These are phyloP conservation scores for Polyodon spathula DNA, from an alignment of 2,113 vertebrate genomes.

Conservation along the genomic window DNA sequence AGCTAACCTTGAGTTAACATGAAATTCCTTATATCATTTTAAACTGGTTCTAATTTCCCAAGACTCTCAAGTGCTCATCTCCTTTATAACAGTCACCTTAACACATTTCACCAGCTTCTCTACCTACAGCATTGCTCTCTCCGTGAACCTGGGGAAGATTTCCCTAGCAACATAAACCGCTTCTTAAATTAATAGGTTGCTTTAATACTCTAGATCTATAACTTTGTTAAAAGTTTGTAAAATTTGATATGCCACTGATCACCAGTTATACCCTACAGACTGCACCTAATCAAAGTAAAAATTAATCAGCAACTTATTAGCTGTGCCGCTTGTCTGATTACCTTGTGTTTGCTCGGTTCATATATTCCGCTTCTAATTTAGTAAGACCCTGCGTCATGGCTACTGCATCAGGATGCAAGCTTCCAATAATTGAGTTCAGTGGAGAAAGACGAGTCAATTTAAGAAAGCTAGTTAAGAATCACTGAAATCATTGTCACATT, in stretches of 20 bases:
- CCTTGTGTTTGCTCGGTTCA: not conserved
- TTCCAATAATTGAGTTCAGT: not conserved
- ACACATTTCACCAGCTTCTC: not conserved
- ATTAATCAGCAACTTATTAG: not conserved
- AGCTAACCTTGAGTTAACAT: too few relatives aligned
- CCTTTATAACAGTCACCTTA: not conserved
- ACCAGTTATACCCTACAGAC: not conserved
- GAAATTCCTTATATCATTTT: too few relatives aligned
- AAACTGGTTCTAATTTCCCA: too few relatives aligned
- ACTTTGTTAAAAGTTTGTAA: too few relatives aligned
- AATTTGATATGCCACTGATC: not conserved
- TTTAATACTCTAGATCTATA: too few relatives aligned
- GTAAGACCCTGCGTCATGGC: not conserved
- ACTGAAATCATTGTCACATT: not conserved
- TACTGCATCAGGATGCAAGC: not conserved
- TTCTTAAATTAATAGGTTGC: too few relatives aligned
- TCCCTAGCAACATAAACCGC: not conserved
- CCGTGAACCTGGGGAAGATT: not conserved
- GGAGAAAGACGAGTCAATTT: not conserved
- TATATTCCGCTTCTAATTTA: not conserved
- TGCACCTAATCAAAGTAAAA: not conserved
- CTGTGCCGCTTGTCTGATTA: not conserved
- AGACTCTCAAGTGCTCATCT: too few relatives aligned
- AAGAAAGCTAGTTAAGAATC: not conserved
- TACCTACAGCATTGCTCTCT: not conserved